Evolutionary conservation across 2,113 vertebrate genomes (phyloP), one percentile per base, ranked within the genome.

Genomic region (Gobiocypris rarus): DNA sequence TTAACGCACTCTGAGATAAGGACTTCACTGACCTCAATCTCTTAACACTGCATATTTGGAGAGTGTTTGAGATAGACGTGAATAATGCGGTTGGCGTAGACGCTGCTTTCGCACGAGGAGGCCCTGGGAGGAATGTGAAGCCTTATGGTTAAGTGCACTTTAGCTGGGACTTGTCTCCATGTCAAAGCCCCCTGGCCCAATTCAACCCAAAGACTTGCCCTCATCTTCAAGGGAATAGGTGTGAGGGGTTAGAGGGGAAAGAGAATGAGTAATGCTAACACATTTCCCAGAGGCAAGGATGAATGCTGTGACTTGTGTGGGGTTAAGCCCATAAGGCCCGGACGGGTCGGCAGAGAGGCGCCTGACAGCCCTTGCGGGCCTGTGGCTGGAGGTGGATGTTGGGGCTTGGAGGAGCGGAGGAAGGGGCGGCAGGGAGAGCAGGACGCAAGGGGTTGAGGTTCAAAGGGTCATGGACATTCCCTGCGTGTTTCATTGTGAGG

Each of bases 51-150:
- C 59, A 45, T 43, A 52, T 77, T 86, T 86, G 80, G 71, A 50
- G 75, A 63, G 41, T 11, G 41, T 74, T 38, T 22, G 31, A 50
- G 81, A 81, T 75, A 63, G 79, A 71, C 2, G 9, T 9, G 24
- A 48, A 71, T 41, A 38, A 52, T 65, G 61, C 22, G 3, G 28
- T 9, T 26, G 48, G 26, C n/a, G 31, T 41, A 82, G 52, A 31
- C 26, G 9, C 69, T 41, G 28, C 45, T 31, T 61, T 31, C 31
- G 48, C 77, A 75, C 45, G 17, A 77, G 74, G 84, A 63, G 74
- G 82, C 76, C 41, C 28, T 17, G 17, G 52, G 71, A 86, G 87
- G 87, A 88, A 89, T 88, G 86, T 84, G 22, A 65, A 88, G 65
- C 76, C 26, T 65, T 31, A 77, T 28, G n/a, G 24, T 74, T 84